Evolutionary conservation across 2,113 vertebrate species (phyloP).

Genomic region (Chaetura pelagica): DNA sequence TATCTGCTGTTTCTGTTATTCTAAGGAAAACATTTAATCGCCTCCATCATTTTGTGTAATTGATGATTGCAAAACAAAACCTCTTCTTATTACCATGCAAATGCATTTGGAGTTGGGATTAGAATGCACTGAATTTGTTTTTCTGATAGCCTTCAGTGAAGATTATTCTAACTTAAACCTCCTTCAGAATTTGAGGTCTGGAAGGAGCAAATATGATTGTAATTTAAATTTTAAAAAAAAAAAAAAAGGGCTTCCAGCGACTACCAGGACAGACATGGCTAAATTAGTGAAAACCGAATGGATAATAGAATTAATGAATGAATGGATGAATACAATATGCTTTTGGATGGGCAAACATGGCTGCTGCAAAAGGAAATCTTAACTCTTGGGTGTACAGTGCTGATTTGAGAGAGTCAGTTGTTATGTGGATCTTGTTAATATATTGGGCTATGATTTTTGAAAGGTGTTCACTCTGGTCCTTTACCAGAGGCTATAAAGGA

Average conservation of each 20-base stretch:
- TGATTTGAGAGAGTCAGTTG: not conserved
- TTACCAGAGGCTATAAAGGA: not conserved
- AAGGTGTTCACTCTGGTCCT: not conserved
- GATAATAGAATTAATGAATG: not conserved
- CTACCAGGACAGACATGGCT: not conserved
- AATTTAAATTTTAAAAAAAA: not conserved
- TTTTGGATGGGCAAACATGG: not conserved
- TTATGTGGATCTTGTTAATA: not conserved
- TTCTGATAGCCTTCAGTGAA: not conserved
- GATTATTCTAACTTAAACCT: not conserved
- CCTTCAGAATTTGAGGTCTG: not conserved
- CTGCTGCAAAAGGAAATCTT: not conserved
- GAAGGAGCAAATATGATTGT: not conserved
- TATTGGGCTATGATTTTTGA: not conserved
- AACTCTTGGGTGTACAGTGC: not conserved
- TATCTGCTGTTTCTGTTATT: conserved; percentile 1
- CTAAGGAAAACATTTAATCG: not conserved
- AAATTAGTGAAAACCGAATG: not conserved
- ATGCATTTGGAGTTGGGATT: not conserved
- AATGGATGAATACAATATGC: not conserved
- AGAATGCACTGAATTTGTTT: not conserved
- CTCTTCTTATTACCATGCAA: not conserved
- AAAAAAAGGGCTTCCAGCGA: not conserved
- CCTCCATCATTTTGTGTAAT: not conserved
- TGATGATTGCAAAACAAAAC: not conserved